Percentiles rank a stretch among this genome's conserved stretches.
Evolutionary conservation across 1,140 invertebrate species (phyloP).

Genomic region (Megalopta genalis): DNA sequence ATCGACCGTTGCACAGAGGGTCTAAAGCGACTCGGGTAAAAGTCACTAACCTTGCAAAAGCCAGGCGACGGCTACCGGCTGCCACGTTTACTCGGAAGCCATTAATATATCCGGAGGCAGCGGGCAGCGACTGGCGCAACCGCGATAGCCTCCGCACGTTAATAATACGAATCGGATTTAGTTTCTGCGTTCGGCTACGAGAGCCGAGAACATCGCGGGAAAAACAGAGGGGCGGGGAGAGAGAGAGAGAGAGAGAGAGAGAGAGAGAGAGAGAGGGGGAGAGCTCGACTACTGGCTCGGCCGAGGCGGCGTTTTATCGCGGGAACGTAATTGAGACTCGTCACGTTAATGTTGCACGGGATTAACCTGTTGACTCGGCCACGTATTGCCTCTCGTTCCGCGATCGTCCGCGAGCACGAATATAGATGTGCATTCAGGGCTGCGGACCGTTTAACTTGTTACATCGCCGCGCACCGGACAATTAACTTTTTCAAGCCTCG

Average conservation of each 20-base stretch:
- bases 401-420: background rate
- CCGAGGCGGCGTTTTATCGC: conserved; percentile 23
- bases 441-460: background rate
- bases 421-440: too few relatives aligned
- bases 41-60: conserved; percentile 57
- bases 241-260: background rate
- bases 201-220: too few relatives aligned
- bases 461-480: background rate
- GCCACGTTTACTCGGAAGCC: conserved; percentile 20
- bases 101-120: conserved; percentile 15
- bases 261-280: too few relatives aligned
- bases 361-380: conserved; percentile 35
- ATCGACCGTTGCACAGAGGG: conserved; percentile 28
- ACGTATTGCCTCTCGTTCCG: background rate
- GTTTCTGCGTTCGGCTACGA: background rate
- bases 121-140: background rate
- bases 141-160: conserved; percentile 14
- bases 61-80: conserved; percentile 11
- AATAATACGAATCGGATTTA: conserved; percentile 33
- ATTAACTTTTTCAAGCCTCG: too few relatives aligned
- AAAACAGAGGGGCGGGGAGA: too few relatives aligned
- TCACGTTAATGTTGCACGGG: conserved; percentile 23
- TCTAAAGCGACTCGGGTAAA: conserved; percentile 39
- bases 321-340: conserved; percentile 21
- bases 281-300: background rate